Conservation (phyloP, 2,888 invertebrate genomes). For the Stratiomys singularior region DNA sequence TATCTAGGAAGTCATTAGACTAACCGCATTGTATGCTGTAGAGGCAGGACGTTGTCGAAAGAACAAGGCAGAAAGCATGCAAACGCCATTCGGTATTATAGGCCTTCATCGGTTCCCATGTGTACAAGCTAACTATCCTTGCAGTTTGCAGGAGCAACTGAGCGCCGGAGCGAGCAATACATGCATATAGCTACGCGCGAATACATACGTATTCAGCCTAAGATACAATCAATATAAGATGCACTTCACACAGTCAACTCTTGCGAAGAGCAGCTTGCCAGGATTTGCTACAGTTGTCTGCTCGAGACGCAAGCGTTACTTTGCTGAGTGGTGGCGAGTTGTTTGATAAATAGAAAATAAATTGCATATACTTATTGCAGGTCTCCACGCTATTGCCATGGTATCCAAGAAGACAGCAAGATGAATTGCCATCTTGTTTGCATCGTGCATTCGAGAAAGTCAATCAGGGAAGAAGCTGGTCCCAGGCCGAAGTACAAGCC, state of each 20-base stretch:
- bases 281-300: background rate
- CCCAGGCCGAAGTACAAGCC: background rate
- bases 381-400: background rate
- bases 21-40: conserved; percentile 43
- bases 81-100: background rate
- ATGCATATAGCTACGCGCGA: background rate
- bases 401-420: conserved; percentile 4
- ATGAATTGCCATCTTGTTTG: conserved; percentile 29
- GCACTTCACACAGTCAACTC: conserved; percentile 9
- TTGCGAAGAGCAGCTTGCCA: background rate
- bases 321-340: background rate
- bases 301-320: background rate
- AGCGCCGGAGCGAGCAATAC: background rate
- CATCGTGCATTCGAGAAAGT: conserved; percentile 20
- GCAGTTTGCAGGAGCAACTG: background rate
- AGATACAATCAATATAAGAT: conserved; percentile 37
- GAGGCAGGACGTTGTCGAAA: conserved; percentile 9
- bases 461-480: background rate
- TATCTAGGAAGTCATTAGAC: conserved; percentile 50
- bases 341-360: conserved; percentile 13
- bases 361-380: conserved; percentile 31
- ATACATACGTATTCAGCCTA: conserved; percentile 15
- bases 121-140: background rate
- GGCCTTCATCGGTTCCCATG: conserved; percentile 11
- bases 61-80: conserved; percentile 5